Base-by-base conservation (phyloP, 2,888 invertebrate genomes). In the Atrina japonica region DNA sequence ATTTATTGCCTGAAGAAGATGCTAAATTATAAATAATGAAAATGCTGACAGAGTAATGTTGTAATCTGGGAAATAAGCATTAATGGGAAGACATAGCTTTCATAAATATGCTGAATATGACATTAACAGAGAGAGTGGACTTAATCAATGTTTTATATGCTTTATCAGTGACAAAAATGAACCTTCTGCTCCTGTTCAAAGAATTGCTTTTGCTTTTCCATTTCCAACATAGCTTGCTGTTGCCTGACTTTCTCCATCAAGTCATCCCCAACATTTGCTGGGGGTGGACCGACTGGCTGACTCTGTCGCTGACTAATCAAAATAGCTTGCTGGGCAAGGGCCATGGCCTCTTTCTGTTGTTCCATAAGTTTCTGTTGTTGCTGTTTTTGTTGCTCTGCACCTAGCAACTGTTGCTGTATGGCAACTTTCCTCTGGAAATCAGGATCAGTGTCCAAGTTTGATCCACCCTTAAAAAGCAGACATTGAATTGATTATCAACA, bases 211-310 rank as follows among this genome's bases (percentile, higher is more conserved):
- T 76, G 76, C 68, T 83, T 83, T 65, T 86, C 84, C 23, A 78
- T 80, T 66, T 85, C 84, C 35, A 86, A 43, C 79, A 88, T 73
- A 60, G 84, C 84, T 67, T 88, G 86, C 61, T 88, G 87, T 64
- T 86, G 83, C 55, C 82, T 66, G n/a, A 86, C 86, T 66, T 83
- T 84, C 75, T 84, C 82, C 85, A 85, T 84, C 25, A 85, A 69
- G 52, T 85, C 84, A 16, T 43, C 58, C 9, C 61, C 61, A 7
- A 21, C 30, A 7, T 27, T 29, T 9, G 68, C 59, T 56, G 66
- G 55, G 63, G 63, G 21, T 50, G 55, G 21, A 58, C 49, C 55
- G 52, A 56, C 55, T 61, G 66, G 47, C 65, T 53, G 25, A 50
- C 60, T 9, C 35, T 59, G 6, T 56, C 69, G 40, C 45, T 50